These are phyloP conservation scores for Nephrotoma appendiculata DNA, from an alignment of 2,888 invertebrate genomes.

Conservation along the genomic window DNA sequence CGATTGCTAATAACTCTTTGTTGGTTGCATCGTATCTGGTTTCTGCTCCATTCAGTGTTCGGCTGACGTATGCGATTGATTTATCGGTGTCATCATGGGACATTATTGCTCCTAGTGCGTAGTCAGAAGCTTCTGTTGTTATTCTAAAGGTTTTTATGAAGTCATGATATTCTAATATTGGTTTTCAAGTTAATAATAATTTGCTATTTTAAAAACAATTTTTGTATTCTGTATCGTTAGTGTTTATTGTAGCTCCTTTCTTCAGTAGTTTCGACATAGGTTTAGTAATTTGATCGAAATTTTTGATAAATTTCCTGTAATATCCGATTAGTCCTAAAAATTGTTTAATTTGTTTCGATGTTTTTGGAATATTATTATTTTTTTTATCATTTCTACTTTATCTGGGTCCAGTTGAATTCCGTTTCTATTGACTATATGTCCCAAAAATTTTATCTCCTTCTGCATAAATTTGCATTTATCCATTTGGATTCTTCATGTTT, in stretches of 20 bases:
- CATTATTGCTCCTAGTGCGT: background rate
- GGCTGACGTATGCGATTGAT: background rate
- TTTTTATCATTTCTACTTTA: conserved; percentile 14
- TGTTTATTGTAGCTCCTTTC: background rate
- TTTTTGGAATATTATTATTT: background rate
- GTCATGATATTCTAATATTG: background rate
- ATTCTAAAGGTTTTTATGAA: background rate
- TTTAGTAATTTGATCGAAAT: background rate
- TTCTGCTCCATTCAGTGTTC: background rate
- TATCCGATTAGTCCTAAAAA: background rate
- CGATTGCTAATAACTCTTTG: background rate
- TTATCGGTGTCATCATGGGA: background rate
- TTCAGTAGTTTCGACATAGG: conserved; percentile 6
- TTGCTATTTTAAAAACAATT: background rate
- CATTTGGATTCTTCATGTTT: conserved; percentile 16
- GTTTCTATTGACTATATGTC: conserved; percentile 18
- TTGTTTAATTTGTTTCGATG: background rate
- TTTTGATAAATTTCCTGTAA: background rate
- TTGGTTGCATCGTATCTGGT: background rate
- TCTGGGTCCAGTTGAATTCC: conserved; percentile 18
- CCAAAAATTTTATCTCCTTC: conserved; percentile 17
- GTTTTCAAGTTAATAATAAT: background rate
- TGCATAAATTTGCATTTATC: conserved; percentile 17
- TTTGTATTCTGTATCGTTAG: background rate
- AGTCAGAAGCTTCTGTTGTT: background rate